A percentile compares a stretch with the other conserved stretches of the same genome.
phyloP scores from a whole-genome alignment of 2,888 invertebrate genomes.

The Lingula anatina region DNA sequence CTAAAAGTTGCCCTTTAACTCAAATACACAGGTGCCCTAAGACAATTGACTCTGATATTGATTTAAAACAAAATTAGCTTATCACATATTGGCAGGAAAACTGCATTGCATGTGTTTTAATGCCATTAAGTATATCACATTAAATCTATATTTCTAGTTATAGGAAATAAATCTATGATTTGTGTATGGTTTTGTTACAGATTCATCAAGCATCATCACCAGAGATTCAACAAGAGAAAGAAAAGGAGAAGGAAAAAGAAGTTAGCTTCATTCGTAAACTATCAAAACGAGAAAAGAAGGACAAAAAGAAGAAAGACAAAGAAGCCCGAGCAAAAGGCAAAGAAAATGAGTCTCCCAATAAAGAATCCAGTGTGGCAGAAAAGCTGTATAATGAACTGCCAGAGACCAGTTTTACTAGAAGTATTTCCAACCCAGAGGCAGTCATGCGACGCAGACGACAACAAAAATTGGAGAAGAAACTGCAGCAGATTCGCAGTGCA shows the following conservation, averaged over 20 bases:
- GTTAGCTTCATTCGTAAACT: constrained; percentile 68
- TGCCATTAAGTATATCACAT: too few species aligned
- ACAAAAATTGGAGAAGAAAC: constrained; percentile 91
- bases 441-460: constrained; percentile 96
- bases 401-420: constrained; percentile 94
- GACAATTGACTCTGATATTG: too few species aligned
- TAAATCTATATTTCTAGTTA: too few species aligned
- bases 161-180: too few species aligned
- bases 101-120: too few species aligned
- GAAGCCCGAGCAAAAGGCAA: constrained; percentile 45
- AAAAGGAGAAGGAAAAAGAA: not conserved
- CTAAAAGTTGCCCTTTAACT: too few species aligned
- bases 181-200: too few species aligned
- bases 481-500: constrained; percentile 91
- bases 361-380: constrained; percentile 34
- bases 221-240: too few species aligned
- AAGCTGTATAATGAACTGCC: constrained; percentile 71
- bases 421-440: constrained; percentile 98
- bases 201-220: too few species aligned
- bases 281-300: constrained; percentile 96
- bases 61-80: too few species aligned
- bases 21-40: too few species aligned
- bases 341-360: constrained; percentile 15
- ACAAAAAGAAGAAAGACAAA: constrained; percentile 76
- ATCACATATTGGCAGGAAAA: too few species aligned